Evolutionary conservation across 64 coral and sea anemone species (phyloP).

Genomic region (Montipora cactus): DNA sequence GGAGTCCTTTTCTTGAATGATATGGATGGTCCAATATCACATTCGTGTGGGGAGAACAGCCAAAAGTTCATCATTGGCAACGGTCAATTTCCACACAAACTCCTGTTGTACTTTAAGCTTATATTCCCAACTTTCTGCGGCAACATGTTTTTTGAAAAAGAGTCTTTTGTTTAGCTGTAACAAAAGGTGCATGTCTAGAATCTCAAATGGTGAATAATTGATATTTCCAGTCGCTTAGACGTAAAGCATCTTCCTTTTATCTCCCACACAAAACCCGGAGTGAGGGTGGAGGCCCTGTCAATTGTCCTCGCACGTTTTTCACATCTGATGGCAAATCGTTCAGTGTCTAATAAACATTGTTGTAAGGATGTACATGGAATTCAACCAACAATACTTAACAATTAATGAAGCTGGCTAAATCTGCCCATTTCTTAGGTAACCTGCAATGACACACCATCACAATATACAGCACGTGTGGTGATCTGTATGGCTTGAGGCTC

Average conservation of each 20-base stretch:
- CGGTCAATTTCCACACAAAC: too few species aligned
- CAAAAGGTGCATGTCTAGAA: constrained; percentile 86
- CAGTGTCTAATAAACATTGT: constrained; percentile 76
- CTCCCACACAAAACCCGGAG: constrained; percentile 58
- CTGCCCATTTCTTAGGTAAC: constrained; percentile 76
- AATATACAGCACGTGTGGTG: constrained; percentile 63
- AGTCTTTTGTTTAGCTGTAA: constrained; percentile 80
- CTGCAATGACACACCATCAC: constrained; percentile 57
- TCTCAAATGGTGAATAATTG: constrained; percentile 86
- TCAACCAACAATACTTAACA: constrained; percentile 67
- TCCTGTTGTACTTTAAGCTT: constrained; percentile 17
- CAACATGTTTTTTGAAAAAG: constrained; percentile 92
- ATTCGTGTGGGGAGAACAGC: background rate
- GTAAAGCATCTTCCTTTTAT: constrained; percentile 62
- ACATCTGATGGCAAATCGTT: constrained; percentile 71
- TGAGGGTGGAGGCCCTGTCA: constrained; percentile 25
- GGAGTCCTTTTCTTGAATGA: background rate
- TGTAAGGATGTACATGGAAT: constrained; percentile 64
- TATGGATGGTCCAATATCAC: constrained; percentile 47
- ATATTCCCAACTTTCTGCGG: constrained; percentile 63
- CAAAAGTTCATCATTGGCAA: background rate
- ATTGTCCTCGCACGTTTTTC: constrained; percentile 72
- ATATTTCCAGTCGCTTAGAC: constrained; percentile 66
- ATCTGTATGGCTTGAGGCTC: constrained; percentile 7
- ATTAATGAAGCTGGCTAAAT: constrained; percentile 83